A percentile compares a stretch with the other conserved stretches of the same genome.
Evolutionary conservation across 2,113 vertebrate species (phyloP).

Genomic region (Rhinolophus sinicus): DNA sequence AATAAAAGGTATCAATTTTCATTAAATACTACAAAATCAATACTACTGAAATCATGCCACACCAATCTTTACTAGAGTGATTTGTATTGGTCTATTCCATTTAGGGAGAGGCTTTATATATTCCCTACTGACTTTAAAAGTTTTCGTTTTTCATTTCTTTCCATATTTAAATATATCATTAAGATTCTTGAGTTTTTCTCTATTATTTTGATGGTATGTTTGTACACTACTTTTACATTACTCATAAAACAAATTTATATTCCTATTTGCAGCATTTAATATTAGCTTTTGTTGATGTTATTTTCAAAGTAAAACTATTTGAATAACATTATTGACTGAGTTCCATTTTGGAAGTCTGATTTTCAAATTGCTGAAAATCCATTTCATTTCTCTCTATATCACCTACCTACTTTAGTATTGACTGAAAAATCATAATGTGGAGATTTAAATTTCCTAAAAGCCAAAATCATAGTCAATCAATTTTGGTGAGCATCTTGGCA

Average conservation of each 20-base stretch:
- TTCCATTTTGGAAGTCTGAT: background rate
- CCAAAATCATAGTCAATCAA: background rate
- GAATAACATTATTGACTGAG: background rate
- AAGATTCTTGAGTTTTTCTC: background rate
- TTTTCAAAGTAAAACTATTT: slow-evolving; percentile 33
- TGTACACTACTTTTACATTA: background rate
- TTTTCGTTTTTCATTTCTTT: slow-evolving; percentile 5
- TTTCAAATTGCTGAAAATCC: background rate
- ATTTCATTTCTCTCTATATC: background rate
- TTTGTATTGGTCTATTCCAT: background rate
- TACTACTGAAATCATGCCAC: background rate
- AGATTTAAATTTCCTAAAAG: background rate
- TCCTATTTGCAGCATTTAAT: background rate
- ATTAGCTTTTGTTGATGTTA: slow-evolving; percentile 1
- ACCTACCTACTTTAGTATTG: background rate
- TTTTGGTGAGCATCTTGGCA: background rate
- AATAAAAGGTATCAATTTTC: background rate
- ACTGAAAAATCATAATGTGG: background rate
- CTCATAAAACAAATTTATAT: slow-evolving; percentile 1
- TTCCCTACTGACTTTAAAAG: background rate
- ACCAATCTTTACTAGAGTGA: background rate
- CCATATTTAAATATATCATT: background rate
- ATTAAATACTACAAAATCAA: background rate
- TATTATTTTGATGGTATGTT: background rate
- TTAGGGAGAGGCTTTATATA: background rate